Percentiles rank a stretch among this genome's conserved stretches.
Conservation (phyloP, 1,140 invertebrate species). For the Arion vulgaris region DNA sequence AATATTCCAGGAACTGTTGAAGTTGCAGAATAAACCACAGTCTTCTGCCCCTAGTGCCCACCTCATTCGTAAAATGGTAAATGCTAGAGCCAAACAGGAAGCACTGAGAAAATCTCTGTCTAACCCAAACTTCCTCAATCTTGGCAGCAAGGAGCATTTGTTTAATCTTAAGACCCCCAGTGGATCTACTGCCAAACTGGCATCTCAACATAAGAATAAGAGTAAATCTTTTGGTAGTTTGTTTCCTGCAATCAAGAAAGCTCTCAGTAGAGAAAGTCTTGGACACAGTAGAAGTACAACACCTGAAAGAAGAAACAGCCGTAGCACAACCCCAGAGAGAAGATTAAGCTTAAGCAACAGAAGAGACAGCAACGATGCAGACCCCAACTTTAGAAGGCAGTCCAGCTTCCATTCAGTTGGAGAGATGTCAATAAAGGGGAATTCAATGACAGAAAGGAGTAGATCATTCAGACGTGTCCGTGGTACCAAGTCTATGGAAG, state of each 20-base stretch:
- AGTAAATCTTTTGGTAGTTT: conserved; percentile 60
- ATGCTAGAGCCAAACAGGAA: conserved; percentile 48
- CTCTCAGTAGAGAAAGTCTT: conserved; percentile 41
- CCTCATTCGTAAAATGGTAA: conserved; percentile 54
- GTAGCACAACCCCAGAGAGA: conserved; percentile 31
- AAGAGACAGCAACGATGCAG: conserved; percentile 38
- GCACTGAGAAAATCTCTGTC: conserved; percentile 60
- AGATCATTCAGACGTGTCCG: conserved; percentile 57
- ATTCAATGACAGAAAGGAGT: conserved; percentile 56
- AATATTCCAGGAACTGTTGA: conserved; percentile 28
- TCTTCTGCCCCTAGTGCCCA: conserved; percentile 35
- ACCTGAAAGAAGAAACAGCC: conserved; percentile 22
- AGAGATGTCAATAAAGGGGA: conserved; percentile 54
- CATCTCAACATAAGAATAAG: conserved; percentile 38
- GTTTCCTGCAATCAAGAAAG: conserved; percentile 48
- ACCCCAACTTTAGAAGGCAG: conserved; percentile 41
- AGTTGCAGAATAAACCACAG: background rate
- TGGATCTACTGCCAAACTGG: conserved; percentile 41
- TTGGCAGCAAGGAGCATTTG: conserved; percentile 59
- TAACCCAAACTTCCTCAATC: conserved; percentile 67
- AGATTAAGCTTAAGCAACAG: background rate
- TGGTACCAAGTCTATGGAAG: conserved; percentile 35
- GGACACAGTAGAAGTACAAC: conserved; percentile 12
- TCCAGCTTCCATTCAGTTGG: conserved; percentile 46
- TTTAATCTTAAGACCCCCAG: conserved; percentile 33